Evolutionary conservation across 2,888 invertebrate species (phyloP).

Genomic region (Escarpia spicata): DNA sequence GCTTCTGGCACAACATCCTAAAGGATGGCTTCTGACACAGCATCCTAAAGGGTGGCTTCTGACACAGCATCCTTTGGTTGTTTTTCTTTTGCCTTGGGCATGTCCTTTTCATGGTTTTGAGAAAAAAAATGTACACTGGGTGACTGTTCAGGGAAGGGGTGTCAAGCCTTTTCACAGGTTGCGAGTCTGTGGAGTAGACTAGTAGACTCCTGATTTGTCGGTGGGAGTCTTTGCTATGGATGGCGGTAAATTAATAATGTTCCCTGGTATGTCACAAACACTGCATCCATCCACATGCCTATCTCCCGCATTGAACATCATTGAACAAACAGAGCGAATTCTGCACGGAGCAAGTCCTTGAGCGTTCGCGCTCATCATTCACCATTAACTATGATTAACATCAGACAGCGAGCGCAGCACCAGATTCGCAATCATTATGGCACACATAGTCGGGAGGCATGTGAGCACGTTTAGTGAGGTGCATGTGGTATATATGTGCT

Average conservation of each 20-base stretch:
- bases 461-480: neutral
- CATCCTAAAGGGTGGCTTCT: too few relatives aligned
- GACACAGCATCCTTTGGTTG: too few relatives aligned
- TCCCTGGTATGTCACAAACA: neutral
- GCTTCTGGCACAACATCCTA: too few relatives aligned
- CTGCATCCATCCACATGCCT: neutral
- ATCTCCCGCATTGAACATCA: neutral
- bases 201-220: neutral
- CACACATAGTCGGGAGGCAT: neutral
- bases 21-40: too few relatives aligned
- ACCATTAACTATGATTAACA: slow-evolving; percentile 6
- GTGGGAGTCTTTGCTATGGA: neutral
- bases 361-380: neutral
- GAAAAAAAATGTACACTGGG: too few relatives aligned
- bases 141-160: too few relatives aligned
- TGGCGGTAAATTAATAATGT: neutral
- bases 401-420: neutral
- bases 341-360: neutral
- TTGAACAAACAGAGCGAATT: neutral
- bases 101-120: too few relatives aligned
- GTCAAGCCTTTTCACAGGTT: too few relatives aligned
- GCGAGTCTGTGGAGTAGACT: too few relatives aligned
- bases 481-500: neutral
- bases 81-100: too few relatives aligned
- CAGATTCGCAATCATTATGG: neutral